Conservation (phyloP, 2,113 vertebrate species). For the Thinocorus orbignyianus region DNA sequence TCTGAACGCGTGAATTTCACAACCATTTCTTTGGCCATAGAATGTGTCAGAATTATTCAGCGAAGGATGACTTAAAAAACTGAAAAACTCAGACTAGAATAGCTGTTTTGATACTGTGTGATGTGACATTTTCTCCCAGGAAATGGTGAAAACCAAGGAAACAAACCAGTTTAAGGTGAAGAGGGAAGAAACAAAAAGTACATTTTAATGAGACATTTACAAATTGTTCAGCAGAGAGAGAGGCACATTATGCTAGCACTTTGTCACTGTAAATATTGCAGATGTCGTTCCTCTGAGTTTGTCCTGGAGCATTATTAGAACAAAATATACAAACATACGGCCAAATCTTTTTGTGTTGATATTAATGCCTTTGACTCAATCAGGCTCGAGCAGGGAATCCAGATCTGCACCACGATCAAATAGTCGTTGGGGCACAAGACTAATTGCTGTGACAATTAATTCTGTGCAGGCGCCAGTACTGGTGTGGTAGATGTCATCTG, state of each 20-base stretch:
- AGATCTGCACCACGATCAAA: neutral
- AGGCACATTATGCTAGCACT: slow-evolving; percentile 18
- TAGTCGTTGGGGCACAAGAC: neutral
- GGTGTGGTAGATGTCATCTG: accelerated
- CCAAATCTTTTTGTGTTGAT: neutral
- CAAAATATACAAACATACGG: slow-evolving; percentile 29
- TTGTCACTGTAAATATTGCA: slow-evolving; percentile 64
- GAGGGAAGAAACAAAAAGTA: slow-evolving; percentile 47
- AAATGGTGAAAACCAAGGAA: slow-evolving; percentile 24
- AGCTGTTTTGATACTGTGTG: slow-evolving; percentile 1
- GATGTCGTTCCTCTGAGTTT: slow-evolving; percentile 31
- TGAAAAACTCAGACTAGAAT: neutral
- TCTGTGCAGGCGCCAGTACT: neutral
- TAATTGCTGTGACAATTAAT: neutral
- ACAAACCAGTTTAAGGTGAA: slow-evolving; percentile 37
- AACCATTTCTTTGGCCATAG: neutral
- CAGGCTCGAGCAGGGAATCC: neutral
- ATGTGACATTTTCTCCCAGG: slow-evolving; percentile 45
- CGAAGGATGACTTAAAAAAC: neutral
- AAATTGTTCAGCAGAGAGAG: slow-evolving; percentile 53
- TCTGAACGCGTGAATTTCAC: neutral
- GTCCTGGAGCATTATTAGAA: slow-evolving; percentile 53
- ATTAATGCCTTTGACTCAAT: slow-evolving; percentile 22
- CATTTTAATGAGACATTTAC: slow-evolving; percentile 70
- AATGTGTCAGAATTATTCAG: neutral